Conservation (phyloP, 2,797 vertebrate species). For the Remorina albescens region DNA sequence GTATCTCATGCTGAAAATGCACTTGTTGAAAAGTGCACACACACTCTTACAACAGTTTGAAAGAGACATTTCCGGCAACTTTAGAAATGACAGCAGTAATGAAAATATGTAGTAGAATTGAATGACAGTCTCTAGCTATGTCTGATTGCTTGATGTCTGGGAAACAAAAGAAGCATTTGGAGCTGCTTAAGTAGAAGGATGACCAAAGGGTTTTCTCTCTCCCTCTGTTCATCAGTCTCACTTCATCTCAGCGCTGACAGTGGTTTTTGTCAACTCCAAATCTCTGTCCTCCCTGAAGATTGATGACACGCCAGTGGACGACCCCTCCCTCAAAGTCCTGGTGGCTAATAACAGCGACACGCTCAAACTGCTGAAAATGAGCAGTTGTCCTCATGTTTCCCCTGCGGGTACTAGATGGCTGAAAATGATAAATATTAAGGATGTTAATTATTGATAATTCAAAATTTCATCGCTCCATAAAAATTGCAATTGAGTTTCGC, state of each 20-base stretch:
- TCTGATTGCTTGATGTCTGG: neutral
- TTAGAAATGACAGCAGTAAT: neutral
- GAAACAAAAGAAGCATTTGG: neutral
- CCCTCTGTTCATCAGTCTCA: constrained; percentile 86
- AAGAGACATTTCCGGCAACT: neutral
- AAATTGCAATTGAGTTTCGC: no score
- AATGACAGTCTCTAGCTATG: neutral
- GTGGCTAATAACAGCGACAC: constrained; percentile 98
- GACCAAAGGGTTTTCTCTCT: constrained; percentile 19
- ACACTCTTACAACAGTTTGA: neutral
- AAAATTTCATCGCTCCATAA: no score
- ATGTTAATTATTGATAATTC: neutral
- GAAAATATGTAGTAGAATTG: neutral
- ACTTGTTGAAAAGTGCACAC: neutral
- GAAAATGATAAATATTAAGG: neutral
- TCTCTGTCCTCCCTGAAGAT: constrained; percentile 97
- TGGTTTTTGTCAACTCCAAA: constrained; percentile 98
- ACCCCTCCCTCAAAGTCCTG: constrained; percentile 93
- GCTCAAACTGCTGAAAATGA: constrained; percentile 96
- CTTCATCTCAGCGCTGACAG: constrained; percentile 97
- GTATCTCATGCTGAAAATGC: neutral
- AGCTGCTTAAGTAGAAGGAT: neutral
- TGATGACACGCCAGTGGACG: constrained; percentile 96
- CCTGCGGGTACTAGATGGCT: constrained; percentile 88
- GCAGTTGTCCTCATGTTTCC: constrained; percentile 97